A percentile compares a stretch with the other conserved stretches of the same genome.
These are phyloP conservation scores for Chloroceryle inda DNA, from an alignment of 2,797 vertebrate genomes.

Conservation along the genomic window DNA sequence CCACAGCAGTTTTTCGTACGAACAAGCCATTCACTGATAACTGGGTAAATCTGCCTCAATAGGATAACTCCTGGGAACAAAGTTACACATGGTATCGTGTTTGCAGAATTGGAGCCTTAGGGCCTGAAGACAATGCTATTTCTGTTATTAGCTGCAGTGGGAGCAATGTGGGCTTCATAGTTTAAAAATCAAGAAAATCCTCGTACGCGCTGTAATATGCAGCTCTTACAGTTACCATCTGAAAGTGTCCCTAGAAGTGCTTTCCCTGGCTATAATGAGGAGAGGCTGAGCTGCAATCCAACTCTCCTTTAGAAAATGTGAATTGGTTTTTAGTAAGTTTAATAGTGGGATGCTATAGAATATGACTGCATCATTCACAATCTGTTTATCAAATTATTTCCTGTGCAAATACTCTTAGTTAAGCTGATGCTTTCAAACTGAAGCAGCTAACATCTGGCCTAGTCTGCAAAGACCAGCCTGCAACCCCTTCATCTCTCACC, in stretches of 20 bases:
- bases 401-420: not conserved
- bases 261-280: not conserved
- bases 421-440: conserved; percentile 34
- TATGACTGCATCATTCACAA: conserved; percentile 3
- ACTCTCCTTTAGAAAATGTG: not conserved
- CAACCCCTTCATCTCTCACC: not conserved
- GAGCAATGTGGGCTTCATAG: conserved; percentile 21
- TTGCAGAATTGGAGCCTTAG: conserved; percentile 57
- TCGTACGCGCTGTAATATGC: not conserved
- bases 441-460: conserved; percentile 43
- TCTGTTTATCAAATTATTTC: conserved; percentile 27
- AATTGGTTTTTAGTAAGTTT: not conserved
- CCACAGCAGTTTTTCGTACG: conserved; percentile 13
- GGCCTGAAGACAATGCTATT: conserved; percentile 54
- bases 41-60: conserved; percentile 57
- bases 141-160: conserved; percentile 39
- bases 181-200: conserved; percentile 52
- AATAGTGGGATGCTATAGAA: not conserved
- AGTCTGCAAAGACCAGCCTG: conserved; percentile 7
- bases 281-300: not conserved
- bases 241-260: not conserved
- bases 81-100: conserved; percentile 32
- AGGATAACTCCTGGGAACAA: conserved; percentile 60
- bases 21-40: conserved; percentile 47
- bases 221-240: not conserved